Conservation (phyloP, 2,797 vertebrate genomes). For the Anabacerthia variegaticeps region DNA sequence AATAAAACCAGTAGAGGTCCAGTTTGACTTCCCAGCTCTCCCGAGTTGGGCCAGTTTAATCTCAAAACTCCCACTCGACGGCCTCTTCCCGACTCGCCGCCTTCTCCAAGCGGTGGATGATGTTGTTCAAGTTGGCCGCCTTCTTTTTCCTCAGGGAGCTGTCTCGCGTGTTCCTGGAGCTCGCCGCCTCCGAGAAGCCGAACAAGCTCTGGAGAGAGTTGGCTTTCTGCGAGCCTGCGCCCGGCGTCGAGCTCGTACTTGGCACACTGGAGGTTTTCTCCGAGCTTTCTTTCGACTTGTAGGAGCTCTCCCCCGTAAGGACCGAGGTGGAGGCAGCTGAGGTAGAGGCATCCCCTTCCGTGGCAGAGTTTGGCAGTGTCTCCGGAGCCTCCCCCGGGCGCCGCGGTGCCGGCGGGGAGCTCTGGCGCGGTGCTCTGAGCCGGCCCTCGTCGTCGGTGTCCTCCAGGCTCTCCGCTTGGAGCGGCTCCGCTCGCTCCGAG, state of each 20-base stretch:
- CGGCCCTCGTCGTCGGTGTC: constrained; percentile 75
- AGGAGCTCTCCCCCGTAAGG: constrained; percentile 74
- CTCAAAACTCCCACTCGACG: constrained; percentile 90
- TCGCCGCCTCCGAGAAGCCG: constrained; percentile 86
- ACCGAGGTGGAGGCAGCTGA: constrained; percentile 79
- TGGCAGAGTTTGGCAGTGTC: constrained; percentile 73
- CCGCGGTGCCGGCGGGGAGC: constrained; percentile 74
- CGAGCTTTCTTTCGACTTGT: constrained; percentile 73
- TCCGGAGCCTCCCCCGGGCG: constrained; percentile 68
- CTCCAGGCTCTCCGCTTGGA: constrained; percentile 66
- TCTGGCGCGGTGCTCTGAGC: constrained; percentile 76
- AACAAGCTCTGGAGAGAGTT: constrained; percentile 88
- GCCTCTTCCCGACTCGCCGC: constrained; percentile 96
- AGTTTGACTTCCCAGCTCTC: constrained; percentile 78
- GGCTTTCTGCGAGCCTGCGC: constrained; percentile 76
- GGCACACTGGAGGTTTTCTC: constrained; percentile 79
- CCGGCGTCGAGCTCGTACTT: constrained; percentile 82
- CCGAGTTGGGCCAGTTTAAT: constrained; percentile 75
- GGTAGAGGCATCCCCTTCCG: constrained; percentile 85
- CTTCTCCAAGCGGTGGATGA: constrained; percentile 99
- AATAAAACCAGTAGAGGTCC: constrained; percentile 84
- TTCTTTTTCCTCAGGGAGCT: constrained; percentile 98
- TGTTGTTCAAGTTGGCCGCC: constrained; percentile 99
- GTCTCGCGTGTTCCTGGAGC: constrained; percentile 91
- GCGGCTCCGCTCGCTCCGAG: constrained; percentile 69